Percentiles rank a stretch among this genome's conserved stretches.
These are phyloP conservation scores for Leucoraja erinaceus DNA, from an alignment of 2,113 vertebrate species.

Conservation along the genomic window DNA sequence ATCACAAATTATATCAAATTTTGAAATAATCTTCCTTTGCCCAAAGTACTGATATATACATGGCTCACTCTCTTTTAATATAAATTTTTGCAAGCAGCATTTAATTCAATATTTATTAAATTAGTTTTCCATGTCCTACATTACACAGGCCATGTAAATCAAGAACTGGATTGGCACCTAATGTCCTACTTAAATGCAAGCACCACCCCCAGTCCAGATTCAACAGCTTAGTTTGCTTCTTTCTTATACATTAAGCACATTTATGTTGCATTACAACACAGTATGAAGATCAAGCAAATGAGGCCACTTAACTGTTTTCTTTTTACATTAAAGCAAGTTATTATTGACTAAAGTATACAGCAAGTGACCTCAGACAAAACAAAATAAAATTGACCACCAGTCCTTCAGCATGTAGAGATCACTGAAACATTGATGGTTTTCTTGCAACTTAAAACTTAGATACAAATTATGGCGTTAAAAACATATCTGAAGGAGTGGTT, in stretches of 20 bases:
- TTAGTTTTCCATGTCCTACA: not conserved
- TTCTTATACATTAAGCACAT: not conserved
- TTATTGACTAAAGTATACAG: slow-evolving; percentile 60
- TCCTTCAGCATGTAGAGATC: slow-evolving; percentile 80
- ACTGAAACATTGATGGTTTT: not conserved
- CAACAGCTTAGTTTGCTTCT: not conserved
- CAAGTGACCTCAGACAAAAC: slow-evolving; percentile 83
- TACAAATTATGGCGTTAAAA: slow-evolving; percentile 40
- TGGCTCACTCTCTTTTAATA: not conserved
- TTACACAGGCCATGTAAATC: not conserved
- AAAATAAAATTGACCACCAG: slow-evolving; percentile 68
- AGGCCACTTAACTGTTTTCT: slow-evolving; percentile 88
- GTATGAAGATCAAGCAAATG: slow-evolving; percentile 94
- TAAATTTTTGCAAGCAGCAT: not conserved
- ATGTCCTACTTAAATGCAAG: not conserved
- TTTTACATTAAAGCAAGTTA: slow-evolving; percentile 50
- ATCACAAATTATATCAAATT: not conserved
- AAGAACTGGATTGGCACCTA: not conserved
- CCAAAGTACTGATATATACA: slow-evolving; percentile 16
- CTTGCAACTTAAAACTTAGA: not conserved
- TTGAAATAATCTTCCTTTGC: not conserved
- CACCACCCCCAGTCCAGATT: not conserved
- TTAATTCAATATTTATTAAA: not conserved
- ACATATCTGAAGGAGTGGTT: slow-evolving; percentile 94
- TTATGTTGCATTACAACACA: slow-evolving; percentile 68